Base-by-base conservation (phyloP, 2,113 vertebrate species). In the Syngnathus typhle region DNA sequence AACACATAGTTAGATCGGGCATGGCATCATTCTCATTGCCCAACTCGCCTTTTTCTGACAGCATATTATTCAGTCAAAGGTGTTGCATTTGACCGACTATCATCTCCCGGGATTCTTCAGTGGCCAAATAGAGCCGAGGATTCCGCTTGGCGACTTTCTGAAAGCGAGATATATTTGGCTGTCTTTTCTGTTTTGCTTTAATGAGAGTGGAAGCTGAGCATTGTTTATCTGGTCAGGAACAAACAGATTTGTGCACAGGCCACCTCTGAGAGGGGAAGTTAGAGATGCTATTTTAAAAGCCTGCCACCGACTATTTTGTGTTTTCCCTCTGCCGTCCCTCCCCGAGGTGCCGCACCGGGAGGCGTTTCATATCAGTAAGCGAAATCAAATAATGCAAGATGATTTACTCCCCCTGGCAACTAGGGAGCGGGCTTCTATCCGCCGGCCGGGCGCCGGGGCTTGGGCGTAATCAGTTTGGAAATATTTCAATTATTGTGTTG, bases 401-500 rank as follows among this genome's bases (percentile, higher is more conserved):
- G 97, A 99, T 99, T 99, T 99, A 98, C 96, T 99, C 94, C 95
- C 95, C 95, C 94, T 98, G 98, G 97, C 97, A 98, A 99, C 97
- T 94, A 80, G 90, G 93, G 95, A 96, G 95, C 94, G 91, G 93
- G 94, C 95, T 96, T 96, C 95, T 98, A 99, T 96, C 96, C 98
- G 98, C 95, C 95, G 95, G 94, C 93, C 93, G 93, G 93, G 95
- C 95, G 95, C 93, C 90, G 80, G 60, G 96, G 96, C 95, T 93
- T 93, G 88, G 89, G 94, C 95, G 97, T 99, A 98, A 98, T 99
- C 96, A 99, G 97, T 95, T 98, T 98, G 97, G 98, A 99, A 99
- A 99, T 99, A 99, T 99, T 99, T 99, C 96, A 99, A 99, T 99
- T 99, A 98, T 98, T 98, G 95, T 99, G 97, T 98, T 98, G 97